Evolutionary conservation across 2,888 invertebrate species (phyloP).

Genomic region (Phengaris alcon): DNA sequence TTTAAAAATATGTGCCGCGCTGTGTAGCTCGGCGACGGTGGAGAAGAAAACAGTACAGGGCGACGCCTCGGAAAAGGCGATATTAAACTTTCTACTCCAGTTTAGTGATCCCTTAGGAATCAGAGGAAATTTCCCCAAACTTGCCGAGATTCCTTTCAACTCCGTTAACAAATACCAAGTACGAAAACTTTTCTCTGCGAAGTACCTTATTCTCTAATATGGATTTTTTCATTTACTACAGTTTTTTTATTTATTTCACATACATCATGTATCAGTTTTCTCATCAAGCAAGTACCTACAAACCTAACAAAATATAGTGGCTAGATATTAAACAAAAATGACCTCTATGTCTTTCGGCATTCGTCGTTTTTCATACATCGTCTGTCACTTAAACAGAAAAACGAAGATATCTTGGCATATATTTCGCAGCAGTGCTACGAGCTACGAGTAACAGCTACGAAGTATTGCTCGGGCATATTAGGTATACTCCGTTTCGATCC

Average conservation of each 20-base stretch:
- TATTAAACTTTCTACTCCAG: constrained; percentile 85
- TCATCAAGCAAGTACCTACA: not conserved
- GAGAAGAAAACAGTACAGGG: constrained; percentile 87
- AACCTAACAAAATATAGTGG: no score
- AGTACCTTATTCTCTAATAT: not conserved
- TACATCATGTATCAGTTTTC: not conserved
- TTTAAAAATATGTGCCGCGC: constrained; percentile 92
- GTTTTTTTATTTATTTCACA: not conserved
- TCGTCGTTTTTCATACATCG: no score
- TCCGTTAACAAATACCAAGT: constrained; percentile 95
- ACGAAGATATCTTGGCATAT: not conserved
- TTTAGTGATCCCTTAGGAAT: constrained; percentile 86
- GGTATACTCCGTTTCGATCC: no score
- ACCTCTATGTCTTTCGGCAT: no score
- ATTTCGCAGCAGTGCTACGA: not conserved
- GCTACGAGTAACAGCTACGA: not conserved
- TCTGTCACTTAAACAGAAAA: no score
- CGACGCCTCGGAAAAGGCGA: constrained; percentile 95
- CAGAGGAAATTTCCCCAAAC: constrained; percentile 88
- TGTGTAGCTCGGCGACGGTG: constrained; percentile 98
- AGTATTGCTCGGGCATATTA: not conserved
- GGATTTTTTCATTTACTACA: not conserved
- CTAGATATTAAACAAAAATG: no score
- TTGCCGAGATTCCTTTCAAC: constrained; percentile 95
- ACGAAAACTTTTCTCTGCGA: constrained; percentile 34